Conservation (phyloP, 2,888 invertebrate species). For the Notocelia uddmanniana region DNA sequence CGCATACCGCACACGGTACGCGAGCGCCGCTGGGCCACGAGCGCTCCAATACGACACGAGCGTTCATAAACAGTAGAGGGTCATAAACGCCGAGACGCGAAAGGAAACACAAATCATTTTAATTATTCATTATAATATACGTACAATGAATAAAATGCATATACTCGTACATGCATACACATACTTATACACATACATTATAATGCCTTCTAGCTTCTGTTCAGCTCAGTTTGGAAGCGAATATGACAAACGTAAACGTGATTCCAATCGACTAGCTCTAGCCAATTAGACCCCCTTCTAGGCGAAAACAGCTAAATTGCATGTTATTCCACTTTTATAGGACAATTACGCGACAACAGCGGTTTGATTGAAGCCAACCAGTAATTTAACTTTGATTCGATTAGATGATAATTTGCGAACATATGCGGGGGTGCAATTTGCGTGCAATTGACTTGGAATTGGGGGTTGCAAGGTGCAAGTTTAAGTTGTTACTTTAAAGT, state of each 20-base stretch:
- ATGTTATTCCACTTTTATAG: slow-evolving; percentile 24
- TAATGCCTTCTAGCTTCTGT: too few relatives aligned
- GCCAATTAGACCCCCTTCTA: not conserved
- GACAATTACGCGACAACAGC: slow-evolving; percentile 14
- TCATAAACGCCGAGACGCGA: too few relatives aligned
- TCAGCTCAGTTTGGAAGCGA: not conserved
- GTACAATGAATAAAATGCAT: too few relatives aligned
- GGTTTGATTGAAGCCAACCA: slow-evolving; percentile 11
- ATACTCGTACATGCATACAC: too few relatives aligned
- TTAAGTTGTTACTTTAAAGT: slow-evolving; percentile 19
- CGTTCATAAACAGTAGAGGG: too few relatives aligned
- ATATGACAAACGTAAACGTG: not conserved
- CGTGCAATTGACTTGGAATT: slow-evolving; percentile 10
- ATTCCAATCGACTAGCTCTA: not conserved
- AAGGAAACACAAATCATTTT: too few relatives aligned
- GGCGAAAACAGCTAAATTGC: slow-evolving; percentile 19
- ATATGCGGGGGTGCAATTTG: slow-evolving; percentile 29
- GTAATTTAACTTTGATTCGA: slow-evolving; percentile 27
- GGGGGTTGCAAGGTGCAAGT: slow-evolving; percentile 12
- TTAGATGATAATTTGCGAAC: slow-evolving; percentile 34
- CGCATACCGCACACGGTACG: too few relatives aligned
- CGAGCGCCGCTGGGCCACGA: too few relatives aligned
- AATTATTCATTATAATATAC: too few relatives aligned
- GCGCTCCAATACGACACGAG: too few relatives aligned
- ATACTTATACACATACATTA: too few relatives aligned